These are phyloP conservation scores for Eupithecia pulchellata DNA, from an alignment of 2,888 invertebrate species.

Conservation along the genomic window DNA sequence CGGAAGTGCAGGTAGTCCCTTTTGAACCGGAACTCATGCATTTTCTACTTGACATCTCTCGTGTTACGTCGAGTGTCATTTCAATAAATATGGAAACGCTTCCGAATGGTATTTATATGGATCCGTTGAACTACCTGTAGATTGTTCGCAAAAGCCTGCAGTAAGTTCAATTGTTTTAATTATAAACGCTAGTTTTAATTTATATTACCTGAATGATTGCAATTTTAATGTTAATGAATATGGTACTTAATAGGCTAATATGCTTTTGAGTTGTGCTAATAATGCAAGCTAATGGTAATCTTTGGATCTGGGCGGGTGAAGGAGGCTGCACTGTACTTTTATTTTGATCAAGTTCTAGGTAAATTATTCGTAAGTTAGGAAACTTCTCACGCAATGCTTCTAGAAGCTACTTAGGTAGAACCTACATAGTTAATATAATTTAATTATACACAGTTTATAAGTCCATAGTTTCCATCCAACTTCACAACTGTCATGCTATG, in stretches of 20 bases:
- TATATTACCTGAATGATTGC: too few relatives aligned
- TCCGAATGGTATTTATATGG: too few relatives aligned
- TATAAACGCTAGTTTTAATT: too few relatives aligned
- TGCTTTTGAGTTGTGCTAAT: too few relatives aligned
- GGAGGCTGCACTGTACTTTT: too few relatives aligned
- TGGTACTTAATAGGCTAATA: background rate
- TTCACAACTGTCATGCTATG: background rate
- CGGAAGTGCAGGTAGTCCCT: constrained; percentile 13
- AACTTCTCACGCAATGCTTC: background rate
- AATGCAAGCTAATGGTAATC: too few relatives aligned
- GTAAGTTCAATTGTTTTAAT: too few relatives aligned
- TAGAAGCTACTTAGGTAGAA: background rate
- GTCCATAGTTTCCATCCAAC: background rate
- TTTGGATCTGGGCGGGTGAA: too few relatives aligned
- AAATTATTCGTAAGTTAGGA: background rate
- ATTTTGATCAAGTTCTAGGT: background rate
- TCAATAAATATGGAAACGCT: too few relatives aligned
- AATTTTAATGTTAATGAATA: background rate
- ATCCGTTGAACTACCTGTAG: too few relatives aligned
- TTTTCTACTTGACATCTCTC: constrained; percentile 4
- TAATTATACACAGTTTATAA: too few relatives aligned
- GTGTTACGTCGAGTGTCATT: background rate
- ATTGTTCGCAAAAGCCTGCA: too few relatives aligned
- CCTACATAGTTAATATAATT: background rate
- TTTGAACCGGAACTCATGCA: constrained; percentile 4